Conservation (phyloP, 2,797 vertebrate genomes). For the Psittacula echo region DNA sequence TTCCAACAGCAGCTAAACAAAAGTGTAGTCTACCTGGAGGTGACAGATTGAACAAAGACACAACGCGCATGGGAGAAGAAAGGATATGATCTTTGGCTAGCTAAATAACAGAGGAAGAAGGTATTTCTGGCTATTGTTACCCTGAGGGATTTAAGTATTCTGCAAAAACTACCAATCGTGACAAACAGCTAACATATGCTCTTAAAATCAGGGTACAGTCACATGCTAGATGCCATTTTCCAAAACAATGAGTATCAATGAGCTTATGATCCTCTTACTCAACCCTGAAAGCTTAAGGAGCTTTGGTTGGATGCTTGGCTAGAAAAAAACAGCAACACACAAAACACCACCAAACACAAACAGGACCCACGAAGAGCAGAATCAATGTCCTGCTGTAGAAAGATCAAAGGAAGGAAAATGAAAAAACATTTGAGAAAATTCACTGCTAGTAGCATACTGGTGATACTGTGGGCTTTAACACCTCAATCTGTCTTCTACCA, state of each 20-base stretch:
- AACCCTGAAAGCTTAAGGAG: not conserved
- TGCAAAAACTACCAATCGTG: conserved; percentile 9
- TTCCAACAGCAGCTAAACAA: conserved; percentile 63
- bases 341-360: not conserved
- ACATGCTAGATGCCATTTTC: not conserved
- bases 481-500: conserved; percentile 18
- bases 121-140: conserved; percentile 69
- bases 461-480: not conserved
- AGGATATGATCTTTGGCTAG: conserved; percentile 59
- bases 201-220: conserved; percentile 46
- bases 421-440: not conserved
- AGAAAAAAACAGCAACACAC: not conserved
- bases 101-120: conserved; percentile 49
- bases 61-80: conserved; percentile 3
- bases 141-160: conserved; percentile 30
- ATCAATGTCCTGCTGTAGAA: not conserved
- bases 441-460: not conserved
- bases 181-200: conserved; percentile 45
- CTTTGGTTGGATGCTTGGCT: not conserved
- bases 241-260: conserved; percentile 5
- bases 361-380: not conserved
- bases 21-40: conserved; percentile 57
- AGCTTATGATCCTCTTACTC: not conserved
- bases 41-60: conserved; percentile 50
- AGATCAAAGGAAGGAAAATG: not conserved